Evolutionary conservation across 2,797 vertebrate species (phyloP).

Genomic region (Odontamblyopus lacepedii): DNA sequence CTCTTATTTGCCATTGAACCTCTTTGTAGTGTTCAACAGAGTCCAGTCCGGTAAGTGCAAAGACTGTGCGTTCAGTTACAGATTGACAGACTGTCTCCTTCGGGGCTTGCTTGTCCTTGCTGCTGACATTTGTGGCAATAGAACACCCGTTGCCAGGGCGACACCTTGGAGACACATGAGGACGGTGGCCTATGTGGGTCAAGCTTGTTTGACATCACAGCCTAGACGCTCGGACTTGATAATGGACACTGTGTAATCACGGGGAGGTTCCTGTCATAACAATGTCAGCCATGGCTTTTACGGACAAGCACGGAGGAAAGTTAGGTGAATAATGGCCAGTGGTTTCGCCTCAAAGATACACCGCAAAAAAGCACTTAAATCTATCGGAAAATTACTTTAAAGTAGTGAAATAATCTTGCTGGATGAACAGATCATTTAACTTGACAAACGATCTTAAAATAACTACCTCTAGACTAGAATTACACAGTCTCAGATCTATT

Average conservation of each 20-base stretch:
- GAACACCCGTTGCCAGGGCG: constrained; percentile 50
- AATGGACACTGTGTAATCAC: constrained; percentile 1
- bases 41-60: constrained; percentile 34
- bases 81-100: constrained; percentile 50
- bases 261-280: constrained; percentile 14
- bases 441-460: no score
- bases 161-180: constrained; percentile 54
- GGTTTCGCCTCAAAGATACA: no score
- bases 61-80: constrained; percentile 43
- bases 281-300: background rate
- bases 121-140: constrained; percentile 50
- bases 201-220: constrained; percentile 36
- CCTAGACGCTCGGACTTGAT: constrained; percentile 4
- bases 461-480: no score
- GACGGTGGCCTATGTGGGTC: constrained; percentile 56
- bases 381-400: no score
- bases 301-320: background rate
- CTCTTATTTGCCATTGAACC: background rate
- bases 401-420: no score
- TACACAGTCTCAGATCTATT: no score
- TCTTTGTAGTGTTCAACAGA: constrained; percentile 19
- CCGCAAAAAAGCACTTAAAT: no score
- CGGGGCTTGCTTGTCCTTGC: constrained; percentile 50
- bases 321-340: background rate
- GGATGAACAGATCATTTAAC: no score